Evolutionary conservation across 2,797 vertebrate genomes (phyloP).

Genomic region (Neosilurus hyrtlii): DNA sequence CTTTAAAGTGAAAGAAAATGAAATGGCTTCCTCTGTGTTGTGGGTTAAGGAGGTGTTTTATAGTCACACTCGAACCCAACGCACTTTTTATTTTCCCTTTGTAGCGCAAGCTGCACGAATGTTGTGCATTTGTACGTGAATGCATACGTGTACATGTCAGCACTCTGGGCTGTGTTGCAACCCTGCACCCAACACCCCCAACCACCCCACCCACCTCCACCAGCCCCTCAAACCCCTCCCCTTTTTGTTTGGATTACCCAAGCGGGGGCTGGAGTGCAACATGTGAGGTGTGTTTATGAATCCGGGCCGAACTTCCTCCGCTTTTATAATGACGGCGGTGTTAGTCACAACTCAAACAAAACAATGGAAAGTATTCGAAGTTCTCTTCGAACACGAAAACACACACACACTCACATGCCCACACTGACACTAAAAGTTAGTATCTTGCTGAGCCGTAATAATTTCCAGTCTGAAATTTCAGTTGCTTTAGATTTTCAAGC

Average conservation of each 20-base stretch:
- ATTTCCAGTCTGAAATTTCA: constrained; percentile 42
- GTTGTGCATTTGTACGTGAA: background rate
- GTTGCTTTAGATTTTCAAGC: constrained; percentile 1
- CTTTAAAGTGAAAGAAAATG: constrained; percentile 5
- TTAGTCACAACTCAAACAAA: constrained; percentile 75
- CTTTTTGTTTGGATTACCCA: constrained; percentile 48
- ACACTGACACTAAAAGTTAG: background rate
- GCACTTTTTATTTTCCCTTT: background rate
- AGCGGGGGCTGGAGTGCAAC: constrained; percentile 42
- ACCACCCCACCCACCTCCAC: no score
- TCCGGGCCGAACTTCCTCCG: constrained; percentile 70
- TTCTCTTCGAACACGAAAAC: constrained; percentile 41
- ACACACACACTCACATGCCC: background rate
- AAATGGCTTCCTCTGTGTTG: background rate
- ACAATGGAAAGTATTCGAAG: constrained; percentile 67
- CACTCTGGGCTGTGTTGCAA: constrained; percentile 18
- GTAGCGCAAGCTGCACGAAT: background rate
- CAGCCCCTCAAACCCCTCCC: background rate
- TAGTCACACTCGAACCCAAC: background rate
- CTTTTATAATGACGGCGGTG: constrained; percentile 66
- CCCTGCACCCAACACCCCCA: background rate
- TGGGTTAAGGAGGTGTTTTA: constrained; percentile 21
- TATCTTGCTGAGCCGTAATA: background rate
- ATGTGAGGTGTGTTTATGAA: constrained; percentile 65
- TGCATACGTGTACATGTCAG: constrained; percentile 12